Percentiles rank a stretch among this genome's conserved stretches.
phyloP scores from a whole-genome alignment of 2,888 invertebrate genomes.

The Cyrtodaria siliqua region DNA sequence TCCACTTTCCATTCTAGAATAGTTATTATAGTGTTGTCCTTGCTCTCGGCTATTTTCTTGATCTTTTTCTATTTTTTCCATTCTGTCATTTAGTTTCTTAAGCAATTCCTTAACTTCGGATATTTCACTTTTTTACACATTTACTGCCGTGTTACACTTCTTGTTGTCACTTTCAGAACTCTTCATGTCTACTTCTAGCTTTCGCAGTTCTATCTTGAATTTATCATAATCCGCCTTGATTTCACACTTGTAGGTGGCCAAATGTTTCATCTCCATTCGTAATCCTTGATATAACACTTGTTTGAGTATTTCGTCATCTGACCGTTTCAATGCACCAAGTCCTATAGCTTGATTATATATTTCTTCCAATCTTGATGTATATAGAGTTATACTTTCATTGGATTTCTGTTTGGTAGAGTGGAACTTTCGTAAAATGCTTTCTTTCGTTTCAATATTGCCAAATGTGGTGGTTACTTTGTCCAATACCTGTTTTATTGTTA shows the following conservation, averaged over 20 bases:
- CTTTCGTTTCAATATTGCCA: too few species aligned
- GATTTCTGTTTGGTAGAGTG: too few species aligned
- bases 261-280: constrained; percentile 10
- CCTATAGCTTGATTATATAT: constrained; percentile 11
- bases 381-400: too few species aligned
- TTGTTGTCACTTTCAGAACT: background rate
- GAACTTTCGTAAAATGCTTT: too few species aligned
- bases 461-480: too few species aligned
- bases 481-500: background rate
- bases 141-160: constrained; percentile 2
- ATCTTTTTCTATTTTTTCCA: constrained; percentile 17
- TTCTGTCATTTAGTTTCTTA: constrained; percentile 18
- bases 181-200: constrained; percentile 28
- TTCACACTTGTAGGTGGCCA: constrained; percentile 27
- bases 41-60: background rate
- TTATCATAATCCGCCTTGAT: constrained; percentile 22
- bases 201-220: constrained; percentile 35
- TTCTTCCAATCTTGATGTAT: too few species aligned
- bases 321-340: constrained; percentile 8
- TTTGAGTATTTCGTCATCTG: constrained; percentile 10
- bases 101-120: constrained; percentile 29
- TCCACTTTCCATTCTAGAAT: too few species aligned
- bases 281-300: constrained; percentile 28
- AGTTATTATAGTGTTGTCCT: background rate
- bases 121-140: background rate